Evolutionary conservation across 2,888 invertebrate species (phyloP).

Genomic region (Acronicta alni): DNA sequence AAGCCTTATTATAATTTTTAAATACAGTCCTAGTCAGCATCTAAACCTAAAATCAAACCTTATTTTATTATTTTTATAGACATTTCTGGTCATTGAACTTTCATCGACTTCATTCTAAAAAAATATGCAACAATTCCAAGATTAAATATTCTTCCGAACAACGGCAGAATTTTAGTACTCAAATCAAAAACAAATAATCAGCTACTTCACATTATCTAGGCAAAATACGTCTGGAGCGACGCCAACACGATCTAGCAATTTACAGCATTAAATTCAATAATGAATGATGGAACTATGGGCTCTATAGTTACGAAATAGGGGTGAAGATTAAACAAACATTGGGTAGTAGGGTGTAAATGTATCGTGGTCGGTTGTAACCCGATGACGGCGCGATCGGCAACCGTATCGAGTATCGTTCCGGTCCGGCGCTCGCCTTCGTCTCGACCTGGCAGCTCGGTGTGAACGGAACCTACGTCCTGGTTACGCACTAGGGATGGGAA

Average conservation of each 20-base stretch:
- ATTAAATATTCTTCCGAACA: background rate
- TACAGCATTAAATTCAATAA: constrained; percentile 35
- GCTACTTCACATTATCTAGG: constrained; percentile 66
- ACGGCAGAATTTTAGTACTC: constrained; percentile 32
- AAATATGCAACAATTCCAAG: background rate
- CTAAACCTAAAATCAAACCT: no score
- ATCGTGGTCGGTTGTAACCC: constrained; percentile 68
- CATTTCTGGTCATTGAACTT: background rate
- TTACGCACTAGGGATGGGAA: constrained; percentile 56
- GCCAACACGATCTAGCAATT: constrained; percentile 63
- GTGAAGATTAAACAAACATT: constrained; percentile 35
- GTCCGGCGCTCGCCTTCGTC: constrained; percentile 68
- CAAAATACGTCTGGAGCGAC: constrained; percentile 69
- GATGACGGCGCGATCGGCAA: constrained; percentile 74
- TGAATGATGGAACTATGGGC: constrained; percentile 6
- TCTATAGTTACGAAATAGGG: constrained; percentile 41
- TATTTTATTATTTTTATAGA: background rate
- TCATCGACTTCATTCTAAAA: background rate
- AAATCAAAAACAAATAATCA: constrained; percentile 50
- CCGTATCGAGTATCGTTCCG: constrained; percentile 82
- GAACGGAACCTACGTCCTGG: constrained; percentile 75
- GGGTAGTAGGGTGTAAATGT: constrained; percentile 24
- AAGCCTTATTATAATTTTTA: no score
- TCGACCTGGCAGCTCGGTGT: constrained; percentile 67
- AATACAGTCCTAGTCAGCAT: no score